A percentile compares a stretch with the other conserved stretches of the same genome.
Conservation (phyloP, 2,888 invertebrate genomes). For the Drosophila nigritarsus region DNA sequence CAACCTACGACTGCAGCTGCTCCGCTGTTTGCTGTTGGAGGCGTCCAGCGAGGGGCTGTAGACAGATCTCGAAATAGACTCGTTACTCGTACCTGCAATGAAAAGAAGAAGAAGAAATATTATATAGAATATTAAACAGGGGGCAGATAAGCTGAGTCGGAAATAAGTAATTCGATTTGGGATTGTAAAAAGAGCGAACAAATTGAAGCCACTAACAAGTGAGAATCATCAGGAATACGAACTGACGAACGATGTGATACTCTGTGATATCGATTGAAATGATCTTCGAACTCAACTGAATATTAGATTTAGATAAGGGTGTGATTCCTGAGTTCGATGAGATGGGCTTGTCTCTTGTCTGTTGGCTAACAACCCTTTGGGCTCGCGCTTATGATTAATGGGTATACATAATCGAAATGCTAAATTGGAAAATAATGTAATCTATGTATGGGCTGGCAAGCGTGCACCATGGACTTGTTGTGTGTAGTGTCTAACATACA, state of each 20-base stretch:
- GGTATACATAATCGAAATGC: conserved; percentile 32
- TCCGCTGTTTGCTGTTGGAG: neutral
- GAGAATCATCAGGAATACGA: neutral
- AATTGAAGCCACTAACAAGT: conserved; percentile 1
- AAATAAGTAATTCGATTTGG: conserved; percentile 27
- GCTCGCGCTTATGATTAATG: neutral
- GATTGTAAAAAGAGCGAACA: conserved; percentile 5
- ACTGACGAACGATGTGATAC: neutral
- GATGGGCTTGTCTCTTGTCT: too few relatives aligned
- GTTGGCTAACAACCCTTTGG: neutral
- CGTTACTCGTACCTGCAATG: conserved; percentile 43
- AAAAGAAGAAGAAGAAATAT: conserved; percentile 8
- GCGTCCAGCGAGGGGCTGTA: neutral
- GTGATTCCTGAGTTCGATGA: too few relatives aligned
- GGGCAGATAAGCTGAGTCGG: conserved; percentile 4
- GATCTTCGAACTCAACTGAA: neutral
- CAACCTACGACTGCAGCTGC: neutral
- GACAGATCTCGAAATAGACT: conserved; percentile 22
- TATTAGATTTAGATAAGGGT: neutral
- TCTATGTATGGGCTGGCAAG: conserved; percentile 36
- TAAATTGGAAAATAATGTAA: conserved; percentile 72
- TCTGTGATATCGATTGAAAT: neutral
- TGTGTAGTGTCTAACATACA: neutral
- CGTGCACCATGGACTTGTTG: conserved; percentile 22
- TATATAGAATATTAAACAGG: conserved; percentile 32